A percentile compares a stretch with the other conserved stretches of the same genome.
phyloP scores from a whole-genome alignment of 2,888 invertebrate species.

The Drosophila longiperda region DNA sequence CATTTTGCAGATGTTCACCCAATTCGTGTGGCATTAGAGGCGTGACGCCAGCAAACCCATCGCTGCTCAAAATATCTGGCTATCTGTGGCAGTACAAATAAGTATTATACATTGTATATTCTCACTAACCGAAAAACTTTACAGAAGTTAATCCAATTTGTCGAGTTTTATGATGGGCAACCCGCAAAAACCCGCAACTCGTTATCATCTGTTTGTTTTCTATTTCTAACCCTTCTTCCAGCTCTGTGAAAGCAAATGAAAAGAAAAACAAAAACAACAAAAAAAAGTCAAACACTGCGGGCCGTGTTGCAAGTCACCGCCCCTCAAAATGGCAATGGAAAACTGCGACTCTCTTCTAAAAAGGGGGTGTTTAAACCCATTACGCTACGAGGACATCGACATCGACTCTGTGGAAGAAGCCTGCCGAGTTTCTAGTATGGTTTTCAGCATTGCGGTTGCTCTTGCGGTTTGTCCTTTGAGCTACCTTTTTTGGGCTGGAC shows the following conservation, averaged over 20 bases:
- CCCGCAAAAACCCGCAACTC: slow-evolving; percentile 67
- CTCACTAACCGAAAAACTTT: slow-evolving; percentile 51
- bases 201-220: slow-evolving; percentile 65
- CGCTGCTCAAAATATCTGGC: slow-evolving; percentile 5
- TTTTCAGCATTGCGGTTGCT: slow-evolving; percentile 66
- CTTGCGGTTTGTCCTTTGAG: slow-evolving; percentile 63
- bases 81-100: slow-evolving; percentile 14
- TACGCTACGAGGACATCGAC: slow-evolving; percentile 60
- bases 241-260: slow-evolving; percentile 1
- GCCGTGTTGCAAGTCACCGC: slow-evolving; percentile 49
- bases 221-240: slow-evolving; percentile 60
- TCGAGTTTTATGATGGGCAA: slow-evolving; percentile 65
- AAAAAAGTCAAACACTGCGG: slow-evolving; percentile 51
- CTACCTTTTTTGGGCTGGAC: slow-evolving; percentile 43
- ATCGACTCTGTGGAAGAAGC: slow-evolving; percentile 22
- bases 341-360: slow-evolving; percentile 28
- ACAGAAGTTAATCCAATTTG: slow-evolving; percentile 80
- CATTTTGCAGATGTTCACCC: slow-evolving; percentile 45
- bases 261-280: slow-evolving; percentile 11
- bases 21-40: slow-evolving; percentile 25
- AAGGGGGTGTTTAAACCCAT: slow-evolving; percentile 81
- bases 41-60: slow-evolving; percentile 51
- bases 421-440: slow-evolving; percentile 16
- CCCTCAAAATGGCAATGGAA: slow-evolving; percentile 25
- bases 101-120: slow-evolving; percentile 24